Evolutionary conservation across 2,888 invertebrate species (phyloP).

Genomic region (Yponomeuta plumbellus): DNA sequence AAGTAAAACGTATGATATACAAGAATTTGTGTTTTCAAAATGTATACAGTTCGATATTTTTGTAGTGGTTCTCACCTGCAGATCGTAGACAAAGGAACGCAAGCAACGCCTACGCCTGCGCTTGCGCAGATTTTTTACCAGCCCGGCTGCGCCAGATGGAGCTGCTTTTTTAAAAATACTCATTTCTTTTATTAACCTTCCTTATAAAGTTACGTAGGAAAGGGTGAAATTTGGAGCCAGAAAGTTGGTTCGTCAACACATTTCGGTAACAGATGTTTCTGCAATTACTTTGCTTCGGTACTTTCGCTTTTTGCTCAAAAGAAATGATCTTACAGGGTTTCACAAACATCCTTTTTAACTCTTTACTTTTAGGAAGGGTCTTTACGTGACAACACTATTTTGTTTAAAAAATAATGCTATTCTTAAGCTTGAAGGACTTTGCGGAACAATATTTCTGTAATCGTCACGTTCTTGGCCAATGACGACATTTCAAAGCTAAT

Average conservation of each 20-base stretch:
- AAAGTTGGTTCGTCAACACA: background rate
- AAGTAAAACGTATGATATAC: too few species aligned
- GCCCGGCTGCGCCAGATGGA: background rate
- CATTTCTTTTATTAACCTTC: background rate
- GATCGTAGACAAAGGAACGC: background rate
- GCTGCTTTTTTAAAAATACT: background rate
- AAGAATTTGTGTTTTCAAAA: too few species aligned
- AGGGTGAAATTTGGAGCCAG: conserved; percentile 33
- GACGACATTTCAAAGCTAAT: too few species aligned
- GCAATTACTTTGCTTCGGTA: conserved; percentile 57
- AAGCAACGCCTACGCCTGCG: background rate
- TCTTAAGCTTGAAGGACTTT: background rate
- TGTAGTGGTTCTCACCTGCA: too few species aligned
- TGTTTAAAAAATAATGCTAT: background rate
- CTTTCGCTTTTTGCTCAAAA: conserved; percentile 61
- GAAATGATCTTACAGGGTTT: conserved; percentile 58
- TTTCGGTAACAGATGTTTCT: conserved; percentile 36
- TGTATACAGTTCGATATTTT: too few species aligned
- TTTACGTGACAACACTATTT: background rate
- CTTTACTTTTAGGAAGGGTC: background rate
- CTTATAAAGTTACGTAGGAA: conserved; percentile 24
- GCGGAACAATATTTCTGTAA: background rate
- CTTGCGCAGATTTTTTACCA: conserved; percentile 4
- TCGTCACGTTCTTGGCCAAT: too few species aligned
- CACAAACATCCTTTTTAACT: conserved; percentile 63